These are phyloP conservation scores for Oryzias celebensis DNA, from an alignment of 2,113 vertebrate species.

Conservation along the genomic window DNA sequence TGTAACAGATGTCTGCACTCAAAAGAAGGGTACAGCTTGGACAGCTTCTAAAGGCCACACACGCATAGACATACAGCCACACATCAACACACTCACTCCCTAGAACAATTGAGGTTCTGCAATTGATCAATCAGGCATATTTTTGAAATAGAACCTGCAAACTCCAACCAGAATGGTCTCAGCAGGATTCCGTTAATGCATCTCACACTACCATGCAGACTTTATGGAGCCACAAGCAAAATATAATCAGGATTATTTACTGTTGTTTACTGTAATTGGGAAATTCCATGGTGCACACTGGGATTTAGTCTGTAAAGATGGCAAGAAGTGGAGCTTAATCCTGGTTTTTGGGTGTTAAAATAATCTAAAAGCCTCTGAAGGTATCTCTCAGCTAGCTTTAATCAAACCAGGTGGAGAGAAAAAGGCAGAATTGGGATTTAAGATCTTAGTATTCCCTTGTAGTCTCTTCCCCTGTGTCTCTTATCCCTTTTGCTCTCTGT, in stretches of 20 bases:
- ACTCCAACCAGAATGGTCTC: too few relatives aligned
- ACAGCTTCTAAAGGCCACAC: too few relatives aligned
- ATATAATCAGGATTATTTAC: neutral
- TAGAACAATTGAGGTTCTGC: too few relatives aligned
- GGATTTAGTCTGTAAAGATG: slow-evolving; percentile 15
- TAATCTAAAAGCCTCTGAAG: slow-evolving; percentile 37
- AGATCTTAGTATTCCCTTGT: slow-evolving; percentile 57
- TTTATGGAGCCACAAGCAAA: neutral
- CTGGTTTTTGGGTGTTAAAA: slow-evolving; percentile 8
- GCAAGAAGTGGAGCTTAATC: slow-evolving; percentile 16
- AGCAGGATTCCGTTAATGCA: too few relatives aligned
- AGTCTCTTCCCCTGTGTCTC: slow-evolving; percentile 24
- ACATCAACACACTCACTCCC: too few relatives aligned
- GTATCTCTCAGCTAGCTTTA: slow-evolving; percentile 37
- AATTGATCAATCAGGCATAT: too few relatives aligned
- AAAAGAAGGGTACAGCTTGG: too few relatives aligned
- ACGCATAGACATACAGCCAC: too few relatives aligned
- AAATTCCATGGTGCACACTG: neutral
- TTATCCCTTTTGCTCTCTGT: slow-evolving; percentile 64
- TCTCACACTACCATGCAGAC: too few relatives aligned
- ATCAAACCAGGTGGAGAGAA: slow-evolving; percentile 40
- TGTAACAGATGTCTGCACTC: too few relatives aligned
- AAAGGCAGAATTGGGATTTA: slow-evolving; percentile 32
- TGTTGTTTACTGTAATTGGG: neutral
- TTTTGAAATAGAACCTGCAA: too few relatives aligned